A percentile compares a stretch with the other conserved stretches of the same genome.
phyloP scores from a whole-genome alignment of 1,140 invertebrate species.

The Drosophila chauvacae region DNA sequence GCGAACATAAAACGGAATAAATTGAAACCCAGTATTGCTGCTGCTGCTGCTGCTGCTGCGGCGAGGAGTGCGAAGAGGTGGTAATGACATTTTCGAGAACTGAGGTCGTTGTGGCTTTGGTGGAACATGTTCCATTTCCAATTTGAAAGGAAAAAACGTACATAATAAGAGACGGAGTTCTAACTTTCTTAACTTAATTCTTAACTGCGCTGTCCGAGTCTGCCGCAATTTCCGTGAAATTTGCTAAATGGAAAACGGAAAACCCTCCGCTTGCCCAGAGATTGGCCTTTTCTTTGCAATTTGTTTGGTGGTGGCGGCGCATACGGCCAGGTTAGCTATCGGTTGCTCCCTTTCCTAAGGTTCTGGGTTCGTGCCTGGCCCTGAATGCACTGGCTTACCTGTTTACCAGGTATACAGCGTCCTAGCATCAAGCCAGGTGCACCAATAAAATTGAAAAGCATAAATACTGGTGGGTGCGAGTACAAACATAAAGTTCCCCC shows the following conservation, averaged over 20 bases:
- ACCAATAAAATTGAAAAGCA: constrained; percentile 46
- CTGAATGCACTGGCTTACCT: constrained; percentile 39
- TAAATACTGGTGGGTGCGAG: constrained; percentile 29
- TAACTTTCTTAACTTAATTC: neutral
- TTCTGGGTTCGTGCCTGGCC: constrained; percentile 24
- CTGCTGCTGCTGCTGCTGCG: neutral
- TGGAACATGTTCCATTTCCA: neutral
- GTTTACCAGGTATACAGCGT: constrained; percentile 6
- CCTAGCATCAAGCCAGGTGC: constrained; percentile 22
- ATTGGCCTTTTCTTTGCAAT: constrained; percentile 1
- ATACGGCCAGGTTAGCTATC: constrained; percentile 17
- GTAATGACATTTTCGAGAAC: neutral
- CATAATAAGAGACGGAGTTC: neutral
- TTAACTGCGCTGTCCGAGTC: neutral
- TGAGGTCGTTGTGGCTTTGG: neutral
- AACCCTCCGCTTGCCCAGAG: neutral
- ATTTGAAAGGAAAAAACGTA: neutral
- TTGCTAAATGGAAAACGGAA: neutral
- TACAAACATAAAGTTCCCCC: constrained; percentile 25
- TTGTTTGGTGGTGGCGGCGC: constrained; percentile 2
- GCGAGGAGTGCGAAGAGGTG: neutral
- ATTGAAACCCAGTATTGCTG: constrained; percentile 14
- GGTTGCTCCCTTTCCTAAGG: too few relatives aligned
- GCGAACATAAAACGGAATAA: constrained; percentile 26
- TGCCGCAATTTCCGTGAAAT: neutral